A percentile compares a stretch with the other conserved stretches of the same genome.
Evolutionary conservation across 2,888 invertebrate genomes (phyloP).

Genomic region (Pandemis heparana): DNA sequence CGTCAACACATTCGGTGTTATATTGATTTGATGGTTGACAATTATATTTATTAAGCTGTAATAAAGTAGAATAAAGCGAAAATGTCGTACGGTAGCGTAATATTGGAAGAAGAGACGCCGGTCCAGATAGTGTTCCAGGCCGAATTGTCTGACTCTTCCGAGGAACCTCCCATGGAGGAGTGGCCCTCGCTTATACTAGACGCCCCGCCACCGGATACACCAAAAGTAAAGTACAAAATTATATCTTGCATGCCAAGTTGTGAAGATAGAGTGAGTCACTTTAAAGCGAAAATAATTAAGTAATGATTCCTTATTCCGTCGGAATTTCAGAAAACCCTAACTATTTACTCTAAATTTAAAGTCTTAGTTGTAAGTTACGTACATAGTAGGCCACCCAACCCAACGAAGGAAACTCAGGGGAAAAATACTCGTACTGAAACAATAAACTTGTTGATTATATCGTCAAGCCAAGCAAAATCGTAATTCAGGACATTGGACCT

Average conservation of each 20-base stretch:
- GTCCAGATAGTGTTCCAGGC: neutral
- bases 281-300: neutral
- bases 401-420: too few relatives aligned
- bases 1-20: neutral
- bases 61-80: neutral
- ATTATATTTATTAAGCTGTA: neutral
- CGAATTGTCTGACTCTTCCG: neutral
- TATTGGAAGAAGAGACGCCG: neutral
- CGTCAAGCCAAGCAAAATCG: neutral
- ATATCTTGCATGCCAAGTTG: neutral
- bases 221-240: neutral
- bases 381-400: too few relatives aligned
- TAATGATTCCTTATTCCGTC: too few relatives aligned
- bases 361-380: too few relatives aligned
- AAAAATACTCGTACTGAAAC: too few relatives aligned
- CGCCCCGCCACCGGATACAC: neutral
- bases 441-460: neutral
- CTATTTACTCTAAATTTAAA: too few relatives aligned
- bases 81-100: neutral
- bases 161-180: neutral
- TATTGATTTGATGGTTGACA: neutral
- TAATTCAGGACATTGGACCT: too few relatives aligned
- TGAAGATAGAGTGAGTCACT: too few relatives aligned
- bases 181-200: neutral
- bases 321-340: too few relatives aligned